These are phyloP conservation scores for Trichomalopsis sarcophagae DNA, from an alignment of 1,140 invertebrate genomes.

Conservation along the genomic window DNA sequence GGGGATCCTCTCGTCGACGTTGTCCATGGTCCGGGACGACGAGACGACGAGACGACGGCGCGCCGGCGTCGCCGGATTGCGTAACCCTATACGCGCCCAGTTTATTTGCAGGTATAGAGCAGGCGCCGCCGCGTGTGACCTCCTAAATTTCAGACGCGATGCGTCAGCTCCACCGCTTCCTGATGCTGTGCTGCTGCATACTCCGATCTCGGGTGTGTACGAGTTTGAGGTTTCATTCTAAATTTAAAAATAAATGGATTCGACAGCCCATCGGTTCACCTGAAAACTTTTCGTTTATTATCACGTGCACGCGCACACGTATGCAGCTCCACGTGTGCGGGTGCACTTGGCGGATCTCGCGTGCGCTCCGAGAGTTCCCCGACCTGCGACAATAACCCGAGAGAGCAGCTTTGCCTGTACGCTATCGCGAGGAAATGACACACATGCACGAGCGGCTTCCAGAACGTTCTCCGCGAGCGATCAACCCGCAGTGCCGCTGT, in stretches of 20 bases:
- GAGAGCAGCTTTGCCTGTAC: background rate
- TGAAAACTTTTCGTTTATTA: background rate
- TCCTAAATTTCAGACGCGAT: conserved; percentile 30
- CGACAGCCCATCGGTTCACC: background rate
- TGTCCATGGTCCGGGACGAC: conserved; percentile 19
- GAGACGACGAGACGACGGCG: conserved; percentile 9
- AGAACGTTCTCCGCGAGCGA: background rate
- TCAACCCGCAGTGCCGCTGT: background rate
- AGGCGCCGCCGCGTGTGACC: conserved; percentile 8
- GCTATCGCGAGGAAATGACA: background rate
- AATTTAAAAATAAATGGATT: too few species aligned
- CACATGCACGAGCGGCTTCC: background rate
- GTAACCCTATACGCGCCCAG: conserved; percentile 6
- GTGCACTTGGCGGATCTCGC: background rate
- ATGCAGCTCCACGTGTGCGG: background rate
- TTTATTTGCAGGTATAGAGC: conserved; percentile 39
- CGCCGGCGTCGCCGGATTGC: conserved; percentile 14
- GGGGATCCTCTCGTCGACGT: conserved; percentile 9
- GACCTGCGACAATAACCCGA: background rate
- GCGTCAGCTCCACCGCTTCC: background rate
- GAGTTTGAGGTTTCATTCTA: too few species aligned
- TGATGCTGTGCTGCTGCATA: background rate
- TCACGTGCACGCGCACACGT: background rate
- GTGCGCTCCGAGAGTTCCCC: background rate
- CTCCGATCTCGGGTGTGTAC: too few species aligned